Base-by-base conservation (phyloP, 1,140 invertebrate species). In the Drosophila obscura region DNA sequence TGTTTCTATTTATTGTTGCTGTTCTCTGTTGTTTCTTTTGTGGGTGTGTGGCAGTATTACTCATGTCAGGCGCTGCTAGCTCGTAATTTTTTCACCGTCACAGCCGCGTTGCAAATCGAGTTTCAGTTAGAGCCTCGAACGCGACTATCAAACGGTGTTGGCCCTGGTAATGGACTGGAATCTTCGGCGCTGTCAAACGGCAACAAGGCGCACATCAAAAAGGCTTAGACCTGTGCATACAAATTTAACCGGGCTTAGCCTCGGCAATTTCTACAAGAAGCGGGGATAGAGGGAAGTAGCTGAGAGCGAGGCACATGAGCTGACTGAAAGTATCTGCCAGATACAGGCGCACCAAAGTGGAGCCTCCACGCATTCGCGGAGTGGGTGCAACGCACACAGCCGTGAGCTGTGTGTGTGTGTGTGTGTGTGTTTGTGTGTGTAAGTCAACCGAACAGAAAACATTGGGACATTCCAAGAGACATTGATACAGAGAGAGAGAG, bases 331-430 rank as follows among this genome's bases (percentile, higher is more conserved):
- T 76, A 76, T 76, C 73, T 76, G 63, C 35, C 57, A 57, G 73
- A 80, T 66, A 50, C 69, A 79, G 48, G 64, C 64, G 22, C 63
- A 63, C 49, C 5, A 28, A 5, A 7, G 26, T 28, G 26, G 26
- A 28, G 22, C 22, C 22, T 55, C 15, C 9, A 16, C 46, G 58
- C 45, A 50, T 61, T 26, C 1, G 16, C 2, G 15, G 45, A 57
- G 81, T 85, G 81, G 81, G 81, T 85, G 78, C 74, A 85, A 73
- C 52, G 26, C 53, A 63, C 48, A 80, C 59, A 73, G 76, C 68
- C 77, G 68, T 81, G 69, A 72, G 69, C 81, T 5, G 6, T 39
- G 35, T 13, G 35, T 8, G 35, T 39, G 11, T 78, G 82, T 58
- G 56, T 85, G 19, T 81, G 61, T 74, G 81, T 81, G 50, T 75